phyloP scores from a whole-genome alignment of 2,113 vertebrate genomes.

The Colaptes auratus region DNA sequence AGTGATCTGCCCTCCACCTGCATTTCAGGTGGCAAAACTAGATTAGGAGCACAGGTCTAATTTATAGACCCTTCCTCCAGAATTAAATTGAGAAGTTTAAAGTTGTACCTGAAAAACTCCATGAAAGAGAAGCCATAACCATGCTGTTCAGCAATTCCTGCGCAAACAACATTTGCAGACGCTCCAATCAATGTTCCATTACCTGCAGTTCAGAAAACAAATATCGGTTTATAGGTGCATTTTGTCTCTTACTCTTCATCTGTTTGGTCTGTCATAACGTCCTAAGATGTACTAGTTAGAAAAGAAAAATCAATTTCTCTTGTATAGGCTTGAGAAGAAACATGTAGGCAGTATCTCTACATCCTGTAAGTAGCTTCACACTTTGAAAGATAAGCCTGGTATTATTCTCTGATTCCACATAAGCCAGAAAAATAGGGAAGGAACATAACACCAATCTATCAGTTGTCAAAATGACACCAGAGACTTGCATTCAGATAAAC shows the following conservation, averaged over 20 bases:
- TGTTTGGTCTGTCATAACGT: neutral
- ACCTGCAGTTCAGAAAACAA: constrained; percentile 77
- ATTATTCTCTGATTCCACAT: neutral
- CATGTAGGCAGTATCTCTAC: neutral
- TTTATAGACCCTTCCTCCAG: neutral
- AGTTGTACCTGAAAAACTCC: constrained; percentile 94
- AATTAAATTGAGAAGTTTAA: neutral
- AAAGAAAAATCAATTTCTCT: constrained; percentile 6
- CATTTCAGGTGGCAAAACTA: neutral
- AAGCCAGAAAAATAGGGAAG: neutral
- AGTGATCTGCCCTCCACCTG: neutral
- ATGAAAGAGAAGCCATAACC: constrained; percentile 98
- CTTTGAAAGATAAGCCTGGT: neutral
- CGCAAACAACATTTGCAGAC: constrained; percentile 96
- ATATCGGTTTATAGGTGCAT: neutral
- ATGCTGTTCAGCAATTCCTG: constrained; percentile 96
- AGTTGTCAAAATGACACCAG: neutral
- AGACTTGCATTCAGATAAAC: neutral
- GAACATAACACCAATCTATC: neutral
- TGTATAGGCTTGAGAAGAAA: constrained; percentile 16
- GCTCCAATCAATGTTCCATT: constrained; percentile 97
- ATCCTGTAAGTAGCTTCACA: neutral
- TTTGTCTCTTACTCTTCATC: neutral
- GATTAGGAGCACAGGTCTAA: neutral
- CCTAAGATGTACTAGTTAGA: neutral